These are phyloP conservation scores for Blastobasis lacticolella DNA, from an alignment of 2,888 invertebrate species.

Conservation along the genomic window DNA sequence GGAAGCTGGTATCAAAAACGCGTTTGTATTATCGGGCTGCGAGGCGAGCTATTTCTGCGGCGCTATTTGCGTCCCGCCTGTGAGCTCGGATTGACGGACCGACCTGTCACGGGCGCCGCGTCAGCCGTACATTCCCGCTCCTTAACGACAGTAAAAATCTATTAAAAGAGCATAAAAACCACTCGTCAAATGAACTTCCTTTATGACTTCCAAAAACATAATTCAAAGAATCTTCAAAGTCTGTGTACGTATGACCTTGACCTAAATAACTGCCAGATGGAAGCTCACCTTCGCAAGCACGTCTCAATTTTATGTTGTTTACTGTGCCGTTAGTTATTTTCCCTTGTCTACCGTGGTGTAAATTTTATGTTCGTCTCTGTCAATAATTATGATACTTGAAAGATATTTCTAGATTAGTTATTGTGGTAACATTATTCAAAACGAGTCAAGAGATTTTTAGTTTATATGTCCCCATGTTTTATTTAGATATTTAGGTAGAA, in stretches of 20 bases:
- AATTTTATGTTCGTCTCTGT: constrained; percentile 9
- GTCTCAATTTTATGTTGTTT: constrained; percentile 23
- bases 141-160: constrained; percentile 27
- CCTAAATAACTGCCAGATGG: constrained; percentile 44
- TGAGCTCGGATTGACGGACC: constrained; percentile 72
- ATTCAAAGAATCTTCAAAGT: constrained; percentile 11
- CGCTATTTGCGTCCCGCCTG: constrained; percentile 64
- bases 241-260: constrained; percentile 57
- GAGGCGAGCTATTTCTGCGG: constrained; percentile 64
- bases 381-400: constrained; percentile 6
- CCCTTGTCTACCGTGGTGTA: constrained; percentile 7
- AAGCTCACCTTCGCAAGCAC: constrained; percentile 21
- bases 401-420: constrained; percentile 11
- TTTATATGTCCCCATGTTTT: no score
- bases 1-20: constrained; percentile 63
- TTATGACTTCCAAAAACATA: constrained; percentile 6
- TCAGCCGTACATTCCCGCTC: constrained; percentile 41
- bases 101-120: constrained; percentile 61
- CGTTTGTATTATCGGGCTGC: constrained; percentile 67
- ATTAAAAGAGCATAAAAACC: background rate
- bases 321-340: constrained; percentile 24
- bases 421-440: constrained; percentile 18
- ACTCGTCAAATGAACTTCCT: constrained; percentile 14
- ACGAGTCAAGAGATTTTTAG: background rate
- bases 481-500: no score